Evolutionary conservation across 35 echinoderm and acorn worm species (phyloP).

Genomic region (Ophioderma brevispina): DNA sequence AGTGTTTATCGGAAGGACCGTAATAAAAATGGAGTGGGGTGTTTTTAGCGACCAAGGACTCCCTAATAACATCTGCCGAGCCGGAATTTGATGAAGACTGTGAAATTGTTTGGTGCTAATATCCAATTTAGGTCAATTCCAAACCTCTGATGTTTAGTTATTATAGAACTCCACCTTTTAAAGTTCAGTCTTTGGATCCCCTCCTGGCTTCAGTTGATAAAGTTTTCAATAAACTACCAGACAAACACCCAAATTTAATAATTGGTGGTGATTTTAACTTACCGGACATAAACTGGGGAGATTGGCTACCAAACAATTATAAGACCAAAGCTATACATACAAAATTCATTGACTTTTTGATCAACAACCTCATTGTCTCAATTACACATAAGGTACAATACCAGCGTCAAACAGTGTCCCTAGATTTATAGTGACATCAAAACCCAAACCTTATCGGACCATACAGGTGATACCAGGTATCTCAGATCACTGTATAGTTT

Average conservation of each 20-base stretch:
- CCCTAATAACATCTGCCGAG: not conserved
- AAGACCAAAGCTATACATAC: slow-evolving; percentile 16
- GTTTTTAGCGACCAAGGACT: slow-evolving; percentile 19
- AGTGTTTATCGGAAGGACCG: slow-evolving; percentile 20
- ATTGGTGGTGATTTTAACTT: slow-evolving; percentile 34
- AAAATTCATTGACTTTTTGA: slow-evolving; percentile 18
- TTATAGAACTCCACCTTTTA: slow-evolving; percentile 21
- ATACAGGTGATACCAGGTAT: slow-evolving; percentile 23
- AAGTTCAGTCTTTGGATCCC: slow-evolving; percentile 26
- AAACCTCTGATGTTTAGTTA: slow-evolving; percentile 55
- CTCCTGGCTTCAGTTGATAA: slow-evolving; percentile 18
- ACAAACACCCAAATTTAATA: slow-evolving; percentile 31
- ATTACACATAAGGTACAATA: slow-evolving; percentile 20
- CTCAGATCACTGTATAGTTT: slow-evolving; percentile 22
- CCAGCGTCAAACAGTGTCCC: slow-evolving; percentile 34
- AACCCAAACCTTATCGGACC: not conserved
- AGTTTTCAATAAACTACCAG: slow-evolving; percentile 1
- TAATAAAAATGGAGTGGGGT: slow-evolving; percentile 16
- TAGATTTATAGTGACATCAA: slow-evolving; percentile 36
- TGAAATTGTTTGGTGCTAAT: slow-evolving; percentile 49
- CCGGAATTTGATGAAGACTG: slow-evolving; percentile 19
- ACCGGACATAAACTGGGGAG: slow-evolving; percentile 38
- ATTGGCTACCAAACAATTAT: not conserved
- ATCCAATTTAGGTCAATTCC: slow-evolving; percentile 45
- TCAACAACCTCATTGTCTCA: slow-evolving; percentile 10